Percentiles rank a stretch among this genome's conserved stretches.
Evolutionary conservation across 2,797 vertebrate genomes (phyloP).

Genomic region (Cheirogaleus major): DNA sequence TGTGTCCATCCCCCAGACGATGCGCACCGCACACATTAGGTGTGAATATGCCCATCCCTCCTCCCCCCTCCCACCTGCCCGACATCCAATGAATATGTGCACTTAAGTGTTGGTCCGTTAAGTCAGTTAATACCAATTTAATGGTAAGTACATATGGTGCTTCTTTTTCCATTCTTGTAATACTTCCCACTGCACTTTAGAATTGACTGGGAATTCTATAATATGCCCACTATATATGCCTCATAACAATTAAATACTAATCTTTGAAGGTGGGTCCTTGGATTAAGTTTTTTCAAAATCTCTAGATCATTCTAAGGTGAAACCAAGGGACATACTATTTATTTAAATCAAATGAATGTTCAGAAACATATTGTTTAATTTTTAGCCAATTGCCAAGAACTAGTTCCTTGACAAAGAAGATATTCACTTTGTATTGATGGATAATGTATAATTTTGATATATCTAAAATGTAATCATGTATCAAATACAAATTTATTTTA

Average conservation of each 20-base stretch:
- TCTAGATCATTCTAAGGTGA: not conserved
- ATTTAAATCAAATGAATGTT: not conserved
- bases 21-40: no score
- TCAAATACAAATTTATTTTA: conserved; percentile 38
- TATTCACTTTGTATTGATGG: not conserved
- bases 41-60: no score
- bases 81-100: no score
- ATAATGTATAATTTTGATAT: conserved; percentile 34
- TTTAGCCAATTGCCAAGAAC: conserved; percentile 31
- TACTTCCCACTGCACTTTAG: not conserved
- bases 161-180: no score
- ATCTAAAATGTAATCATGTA: not conserved
- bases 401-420: conserved; percentile 4
- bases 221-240: not conserved
- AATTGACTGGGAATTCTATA: not conserved
- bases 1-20: no score
- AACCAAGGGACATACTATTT: not conserved
- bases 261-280: not conserved
- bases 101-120: no score
- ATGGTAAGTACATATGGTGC: no score
- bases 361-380: not conserved
- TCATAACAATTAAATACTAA: not conserved
- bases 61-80: no score
- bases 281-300: not conserved
- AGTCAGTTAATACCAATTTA: no score